A percentile compares a stretch with the other conserved stretches of the same genome.
Evolutionary conservation across 2,797 vertebrate species (phyloP).

Genomic region (Sebastes umbrosus): DNA sequence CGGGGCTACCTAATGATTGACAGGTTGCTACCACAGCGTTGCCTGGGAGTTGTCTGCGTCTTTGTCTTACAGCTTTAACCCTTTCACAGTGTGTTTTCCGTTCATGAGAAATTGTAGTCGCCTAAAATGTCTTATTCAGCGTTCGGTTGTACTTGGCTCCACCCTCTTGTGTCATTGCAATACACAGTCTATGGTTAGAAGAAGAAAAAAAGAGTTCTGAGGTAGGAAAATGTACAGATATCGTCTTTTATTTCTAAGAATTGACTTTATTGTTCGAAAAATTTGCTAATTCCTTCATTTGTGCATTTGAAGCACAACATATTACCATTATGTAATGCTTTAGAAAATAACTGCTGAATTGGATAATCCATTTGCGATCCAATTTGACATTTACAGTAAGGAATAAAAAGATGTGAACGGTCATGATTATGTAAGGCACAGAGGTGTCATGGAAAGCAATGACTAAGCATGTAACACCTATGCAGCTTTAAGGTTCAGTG

Average conservation of each 20-base stretch:
- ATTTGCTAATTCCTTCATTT: not conserved
- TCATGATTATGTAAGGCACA: slow-evolving; percentile 17
- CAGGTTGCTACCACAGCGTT: too few relatives aligned
- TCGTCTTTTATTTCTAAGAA: not conserved
- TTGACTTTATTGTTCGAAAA: not conserved
- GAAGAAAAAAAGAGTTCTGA: not conserved
- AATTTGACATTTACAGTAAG: slow-evolving; percentile 24
- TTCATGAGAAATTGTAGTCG: too few relatives aligned
- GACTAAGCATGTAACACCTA: slow-evolving; percentile 17
- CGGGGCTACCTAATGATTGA: too few relatives aligned
- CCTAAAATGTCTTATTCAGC: too few relatives aligned
- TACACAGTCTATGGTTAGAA: too few relatives aligned
- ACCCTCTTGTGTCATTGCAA: too few relatives aligned
- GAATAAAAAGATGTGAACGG: slow-evolving; percentile 28
- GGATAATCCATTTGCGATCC: slow-evolving; percentile 28
- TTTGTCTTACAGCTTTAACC: too few relatives aligned
- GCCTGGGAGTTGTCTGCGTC: too few relatives aligned
- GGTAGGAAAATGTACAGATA: not conserved
- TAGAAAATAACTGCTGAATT: slow-evolving; percentile 35
- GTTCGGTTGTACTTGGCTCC: too few relatives aligned
- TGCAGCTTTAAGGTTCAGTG: slow-evolving; percentile 1
- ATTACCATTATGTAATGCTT: slow-evolving; percentile 16
- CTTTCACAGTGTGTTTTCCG: too few relatives aligned
- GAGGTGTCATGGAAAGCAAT: slow-evolving; percentile 17
- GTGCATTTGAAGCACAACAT: slow-evolving; percentile 6